These are phyloP conservation scores for Griposia aprilina DNA, from an alignment of 2,888 invertebrate genomes.

Conservation along the genomic window DNA sequence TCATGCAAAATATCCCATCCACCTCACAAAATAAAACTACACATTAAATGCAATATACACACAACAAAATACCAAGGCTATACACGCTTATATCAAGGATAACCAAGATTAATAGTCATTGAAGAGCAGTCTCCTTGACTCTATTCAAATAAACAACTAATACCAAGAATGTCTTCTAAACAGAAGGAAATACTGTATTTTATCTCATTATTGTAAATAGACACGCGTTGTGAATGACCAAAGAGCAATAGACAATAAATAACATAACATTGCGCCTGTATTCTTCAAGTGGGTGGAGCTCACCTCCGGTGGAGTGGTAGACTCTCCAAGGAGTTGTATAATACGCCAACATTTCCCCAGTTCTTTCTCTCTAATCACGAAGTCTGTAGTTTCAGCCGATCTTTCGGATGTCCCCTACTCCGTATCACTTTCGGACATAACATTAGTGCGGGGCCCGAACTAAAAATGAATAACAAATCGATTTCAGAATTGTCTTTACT, in stretches of 20 bases:
- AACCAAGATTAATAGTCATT: conserved; percentile 35
- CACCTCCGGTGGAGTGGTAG: too few species aligned
- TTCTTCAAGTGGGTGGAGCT: too few species aligned
- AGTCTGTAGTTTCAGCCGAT: too few species aligned
- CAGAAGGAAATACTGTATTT: conserved; percentile 27
- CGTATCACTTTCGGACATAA: too few species aligned
- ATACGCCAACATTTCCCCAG: background rate
- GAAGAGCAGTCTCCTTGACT: conserved; percentile 43
- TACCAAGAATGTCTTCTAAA: conserved; percentile 34
- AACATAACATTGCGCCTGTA: background rate
- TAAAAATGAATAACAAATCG: too few species aligned
- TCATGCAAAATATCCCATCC: conserved; percentile 34
- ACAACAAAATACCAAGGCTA: conserved; percentile 46
- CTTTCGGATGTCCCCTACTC: too few species aligned
- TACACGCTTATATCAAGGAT: conserved; percentile 36
- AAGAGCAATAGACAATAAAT: background rate
- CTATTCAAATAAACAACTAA: conserved; percentile 30
- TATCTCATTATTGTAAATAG: conserved; percentile 18
- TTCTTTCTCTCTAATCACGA: background rate
- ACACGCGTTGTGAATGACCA: conserved; percentile 36
- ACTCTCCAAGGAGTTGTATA: background rate
- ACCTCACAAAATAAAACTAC: conserved; percentile 36
- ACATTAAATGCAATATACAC: conserved; percentile 45
- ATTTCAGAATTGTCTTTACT: too few species aligned
- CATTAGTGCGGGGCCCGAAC: too few species aligned